Evolutionary conservation across 92 coral and sea anemone genomes (phyloP).

Genomic region (Phenganax stokvisi): DNA sequence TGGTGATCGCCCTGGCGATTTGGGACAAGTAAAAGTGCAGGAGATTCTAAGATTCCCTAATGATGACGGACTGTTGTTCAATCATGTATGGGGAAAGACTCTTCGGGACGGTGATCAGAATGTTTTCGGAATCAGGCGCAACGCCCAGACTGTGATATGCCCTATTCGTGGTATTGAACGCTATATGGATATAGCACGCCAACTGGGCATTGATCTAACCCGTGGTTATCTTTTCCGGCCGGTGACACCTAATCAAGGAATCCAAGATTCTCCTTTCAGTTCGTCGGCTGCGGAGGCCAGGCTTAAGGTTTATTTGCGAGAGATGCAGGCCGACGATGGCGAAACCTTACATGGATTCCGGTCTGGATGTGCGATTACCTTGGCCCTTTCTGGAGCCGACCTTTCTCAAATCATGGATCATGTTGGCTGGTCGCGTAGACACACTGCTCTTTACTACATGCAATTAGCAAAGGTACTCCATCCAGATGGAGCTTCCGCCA

Average conservation of each 20-base stretch:
- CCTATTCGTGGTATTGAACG: neutral
- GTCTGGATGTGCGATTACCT: slow-evolving; percentile 26
- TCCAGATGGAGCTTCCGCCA: slow-evolving; percentile 35
- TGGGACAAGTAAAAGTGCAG: too few relatives aligned
- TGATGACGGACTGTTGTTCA: too few relatives aligned
- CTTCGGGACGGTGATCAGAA: too few relatives aligned
- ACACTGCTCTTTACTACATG: slow-evolving; percentile 36
- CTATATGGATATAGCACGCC: neutral
- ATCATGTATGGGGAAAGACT: too few relatives aligned
- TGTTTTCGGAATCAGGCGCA: too few relatives aligned
- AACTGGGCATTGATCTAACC: neutral
- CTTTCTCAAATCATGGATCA: slow-evolving; percentile 30
- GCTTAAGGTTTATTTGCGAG: slow-evolving; percentile 1
- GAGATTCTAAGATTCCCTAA: too few relatives aligned
- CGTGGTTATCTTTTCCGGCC: slow-evolving; percentile 1
- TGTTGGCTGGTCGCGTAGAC: slow-evolving; percentile 38
- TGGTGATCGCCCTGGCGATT: too few relatives aligned
- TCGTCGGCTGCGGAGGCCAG: slow-evolving; percentile 26
- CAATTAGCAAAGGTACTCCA: slow-evolving; percentile 38
- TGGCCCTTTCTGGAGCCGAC: slow-evolving; percentile 29
- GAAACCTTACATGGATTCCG: neutral
- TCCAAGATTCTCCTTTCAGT: neutral
- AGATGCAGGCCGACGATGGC: too few relatives aligned
- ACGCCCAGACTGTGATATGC: too few relatives aligned
- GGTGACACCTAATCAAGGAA: neutral